Evolutionary conservation across 2,113 vertebrate species (phyloP).

Genomic region (Gracilinanus agilis): DNA sequence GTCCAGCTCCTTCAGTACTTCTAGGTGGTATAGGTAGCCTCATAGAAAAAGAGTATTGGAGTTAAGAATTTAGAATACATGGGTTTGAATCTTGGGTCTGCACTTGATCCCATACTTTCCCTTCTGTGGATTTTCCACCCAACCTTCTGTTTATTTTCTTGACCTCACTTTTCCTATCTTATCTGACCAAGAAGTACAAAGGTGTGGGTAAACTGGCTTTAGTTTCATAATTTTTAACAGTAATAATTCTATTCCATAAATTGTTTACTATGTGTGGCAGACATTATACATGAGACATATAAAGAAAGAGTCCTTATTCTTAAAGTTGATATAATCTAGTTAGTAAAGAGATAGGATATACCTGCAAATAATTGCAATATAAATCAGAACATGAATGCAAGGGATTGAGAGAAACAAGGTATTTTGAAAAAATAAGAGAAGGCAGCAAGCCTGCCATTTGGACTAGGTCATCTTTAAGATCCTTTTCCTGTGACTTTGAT

Average conservation of each 20-base stretch:
- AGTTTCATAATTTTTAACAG: neutral
- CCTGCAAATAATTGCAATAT: neutral
- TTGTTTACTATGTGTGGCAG: neutral
- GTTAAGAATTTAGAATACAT: neutral
- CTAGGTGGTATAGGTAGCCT: neutral
- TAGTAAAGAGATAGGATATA: neutral
- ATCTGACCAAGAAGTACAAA: neutral
- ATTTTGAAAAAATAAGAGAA: neutral
- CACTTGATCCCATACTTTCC: neutral
- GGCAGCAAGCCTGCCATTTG: neutral
- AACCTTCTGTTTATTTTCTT: neutral
- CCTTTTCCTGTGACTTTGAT: neutral
- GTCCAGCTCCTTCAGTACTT: neutral
- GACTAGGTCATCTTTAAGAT: neutral
- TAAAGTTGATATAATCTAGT: neutral
- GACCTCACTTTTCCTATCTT: neutral
- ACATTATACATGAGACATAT: neutral
- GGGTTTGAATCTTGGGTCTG: neutral
- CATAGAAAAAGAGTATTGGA: neutral
- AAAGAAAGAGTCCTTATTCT: neutral
- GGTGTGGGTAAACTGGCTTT: neutral
- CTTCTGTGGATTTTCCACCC: neutral
- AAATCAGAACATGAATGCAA: neutral
- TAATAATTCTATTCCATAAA: neutral
- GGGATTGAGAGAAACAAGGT: neutral